phyloP scores from a whole-genome alignment of 1,140 invertebrate species.

The Camponotus floridanus region DNA sequence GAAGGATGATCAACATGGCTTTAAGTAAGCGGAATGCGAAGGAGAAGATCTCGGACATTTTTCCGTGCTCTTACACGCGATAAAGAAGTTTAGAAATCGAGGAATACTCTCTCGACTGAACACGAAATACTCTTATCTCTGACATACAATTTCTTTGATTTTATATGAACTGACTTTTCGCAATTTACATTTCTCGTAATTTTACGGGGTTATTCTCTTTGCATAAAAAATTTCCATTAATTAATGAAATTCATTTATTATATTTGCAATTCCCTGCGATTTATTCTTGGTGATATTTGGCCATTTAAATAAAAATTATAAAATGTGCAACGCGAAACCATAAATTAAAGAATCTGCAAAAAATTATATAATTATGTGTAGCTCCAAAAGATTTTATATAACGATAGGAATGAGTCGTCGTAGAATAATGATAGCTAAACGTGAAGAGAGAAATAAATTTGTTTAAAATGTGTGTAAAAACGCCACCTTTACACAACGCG shows the following conservation, averaged over 20 bases:
- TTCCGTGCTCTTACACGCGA: constrained; percentile 14
- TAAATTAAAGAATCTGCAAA: neutral
- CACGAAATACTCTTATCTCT: neutral
- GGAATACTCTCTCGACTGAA: neutral
- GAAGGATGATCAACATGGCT: constrained; percentile 48
- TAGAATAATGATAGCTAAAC: neutral
- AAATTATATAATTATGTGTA: constrained; percentile 14
- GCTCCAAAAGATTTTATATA: neutral
- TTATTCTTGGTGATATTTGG: neutral
- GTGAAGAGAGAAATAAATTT: neutral
- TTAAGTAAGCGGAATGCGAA: constrained; percentile 39
- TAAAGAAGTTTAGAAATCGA: constrained; percentile 46
- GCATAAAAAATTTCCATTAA: neutral
- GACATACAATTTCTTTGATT: neutral
- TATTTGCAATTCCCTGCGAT: neutral
- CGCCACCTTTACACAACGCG: too few species aligned
- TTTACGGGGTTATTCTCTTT: neutral
- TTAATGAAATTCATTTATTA: neutral
- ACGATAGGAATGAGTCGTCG: neutral
- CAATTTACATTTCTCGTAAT: neutral
- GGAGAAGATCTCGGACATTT: constrained; percentile 30
- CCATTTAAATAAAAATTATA: neutral
- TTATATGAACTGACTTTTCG: too few species aligned
- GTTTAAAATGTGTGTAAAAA: constrained; percentile 13
- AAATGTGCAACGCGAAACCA: neutral